Base-by-base conservation (phyloP, 2,797 vertebrate genomes). In the Muraenolepis orangiensis region DNA sequence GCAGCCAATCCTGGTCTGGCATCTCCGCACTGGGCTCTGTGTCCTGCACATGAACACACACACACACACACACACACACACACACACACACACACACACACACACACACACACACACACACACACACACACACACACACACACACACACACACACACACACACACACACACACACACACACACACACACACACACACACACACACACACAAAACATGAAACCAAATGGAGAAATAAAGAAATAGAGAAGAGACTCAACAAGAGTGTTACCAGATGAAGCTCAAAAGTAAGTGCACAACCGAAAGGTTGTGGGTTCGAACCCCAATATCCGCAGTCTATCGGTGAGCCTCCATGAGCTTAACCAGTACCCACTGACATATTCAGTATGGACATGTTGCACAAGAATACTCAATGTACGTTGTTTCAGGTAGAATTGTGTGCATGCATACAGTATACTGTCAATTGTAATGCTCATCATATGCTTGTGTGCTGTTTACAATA, bases 1-100 rank as follows among this genome's bases (percentile, higher is more conserved):
- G 85, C 80, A 96, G 88, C 96, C 96, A 98, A 80, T 94, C 92
- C 82, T 93, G 91, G 84, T 96, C 94, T 85, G 89, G 86, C 76
- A 88, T 88, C 80, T 83, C 84, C 76, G 92, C 90, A 64, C 68
- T 85, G 86, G 72, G 81, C 90, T 85, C 88, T 18, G 81, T 76
- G 84, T 90, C 93, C 95, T 95, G 76, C 29, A 87, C 93, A 95
- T 95, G 76, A 32, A 87, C 82, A 77, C 40, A 87, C 68, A 86
- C 80, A 31, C 81, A 46, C 30, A 78, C 16, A 6, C 13, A n/a
- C 57, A 38, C 16, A 51, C 46, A n/a, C 46, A 51, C 16, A 72
- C 40, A 30, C 23, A n/a, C 32, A 64, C 38, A 57, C 75, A 81
- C 30, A 64, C 30, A 76, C 68, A 77, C 73, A 69, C 30, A 23